phyloP scores from a whole-genome alignment of 2,797 vertebrate genomes.

The Clarias pachynema region DNA sequence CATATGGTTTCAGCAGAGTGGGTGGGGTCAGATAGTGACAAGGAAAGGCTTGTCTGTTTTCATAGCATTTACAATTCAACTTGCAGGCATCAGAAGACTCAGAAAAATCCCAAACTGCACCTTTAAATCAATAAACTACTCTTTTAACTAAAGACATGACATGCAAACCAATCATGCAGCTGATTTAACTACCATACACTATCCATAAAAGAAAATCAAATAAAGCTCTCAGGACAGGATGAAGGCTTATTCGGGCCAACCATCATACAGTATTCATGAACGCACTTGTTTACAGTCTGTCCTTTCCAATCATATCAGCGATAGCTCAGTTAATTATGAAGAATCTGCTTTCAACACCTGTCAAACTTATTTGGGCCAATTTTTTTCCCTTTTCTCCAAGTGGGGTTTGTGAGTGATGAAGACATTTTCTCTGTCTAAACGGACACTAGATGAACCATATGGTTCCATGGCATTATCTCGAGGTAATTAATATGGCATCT shows the following conservation, averaged over 20 bases:
- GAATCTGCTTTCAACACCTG: conserved; percentile 59
- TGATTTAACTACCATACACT: not conserved
- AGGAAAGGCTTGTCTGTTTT: not conserved
- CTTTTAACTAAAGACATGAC: not conserved
- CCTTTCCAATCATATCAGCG: conserved; percentile 51
- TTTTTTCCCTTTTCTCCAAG: conserved; percentile 42
- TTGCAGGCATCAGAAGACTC: not conserved
- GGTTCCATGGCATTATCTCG: conserved; percentile 80
- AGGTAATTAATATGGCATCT: conserved; percentile 84
- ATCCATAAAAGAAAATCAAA: conserved; percentile 16
- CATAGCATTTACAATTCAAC: not conserved
- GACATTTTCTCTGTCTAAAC: conserved; percentile 79
- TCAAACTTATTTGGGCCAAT: conserved; percentile 57
- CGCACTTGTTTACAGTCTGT: conserved; percentile 39
- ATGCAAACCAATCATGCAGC: not conserved
- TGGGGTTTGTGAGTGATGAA: conserved; percentile 68
- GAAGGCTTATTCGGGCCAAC: conserved; percentile 13
- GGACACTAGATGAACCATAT: conserved; percentile 82
- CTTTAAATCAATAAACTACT: not conserved
- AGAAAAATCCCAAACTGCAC: not conserved
- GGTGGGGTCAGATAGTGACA: not conserved
- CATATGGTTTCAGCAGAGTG: not conserved
- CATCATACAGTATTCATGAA: conserved; percentile 19
- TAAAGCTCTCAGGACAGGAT: not conserved
- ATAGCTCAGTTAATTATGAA: conserved; percentile 60